Base-by-base conservation (phyloP, 1,140 invertebrate genomes). In the Scaptomyza graminum region DNA sequence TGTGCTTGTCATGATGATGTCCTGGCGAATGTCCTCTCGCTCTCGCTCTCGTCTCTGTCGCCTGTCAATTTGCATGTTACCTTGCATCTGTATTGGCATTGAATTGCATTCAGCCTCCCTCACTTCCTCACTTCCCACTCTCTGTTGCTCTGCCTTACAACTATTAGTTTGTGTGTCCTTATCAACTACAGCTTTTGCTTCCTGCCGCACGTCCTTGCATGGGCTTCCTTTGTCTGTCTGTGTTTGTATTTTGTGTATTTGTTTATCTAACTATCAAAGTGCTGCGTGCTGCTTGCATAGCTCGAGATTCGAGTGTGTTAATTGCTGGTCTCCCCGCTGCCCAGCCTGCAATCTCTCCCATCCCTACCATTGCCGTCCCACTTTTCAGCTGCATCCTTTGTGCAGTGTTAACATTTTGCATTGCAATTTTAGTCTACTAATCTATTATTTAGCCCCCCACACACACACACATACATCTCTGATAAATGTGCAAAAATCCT, bases 201-300 rank as follows among this genome's bases (percentile, higher is more conserved):
- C 70, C 70, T 55, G 70, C 51, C 52, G 44, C 65, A 62, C 57
- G 57, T 73, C 70, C 70, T 68, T 50, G 51, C 51, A 16, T 9
- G 2, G 7, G 50, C 56, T 73, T 68, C 70, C 70, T 68, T 73
- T 73, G 70, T 68, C 63, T 72, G 63, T 60, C 54, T 60, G 64
- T 60, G 44, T 68, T 55, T 68, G 51, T 60, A 51, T 70, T 34
- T 64, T 70, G 70, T 46, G 46, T 60, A 68, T 73, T 73, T 73
- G 70, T 73, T 73, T 73, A 73, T 73, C 70, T 73, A 73, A 73
- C 70, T 73, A 68, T 73, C 70, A 73, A 73, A 73, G 70, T 73
- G 70, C 70, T 73, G 70, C 69, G 63, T 67, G 55, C 55, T 54
- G 55, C 63, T 67, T 59, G 50, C 67, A 50, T 64, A 44, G n/a